phyloP scores from a whole-genome alignment of 2,888 invertebrate species.

The Chirona hameri region DNA sequence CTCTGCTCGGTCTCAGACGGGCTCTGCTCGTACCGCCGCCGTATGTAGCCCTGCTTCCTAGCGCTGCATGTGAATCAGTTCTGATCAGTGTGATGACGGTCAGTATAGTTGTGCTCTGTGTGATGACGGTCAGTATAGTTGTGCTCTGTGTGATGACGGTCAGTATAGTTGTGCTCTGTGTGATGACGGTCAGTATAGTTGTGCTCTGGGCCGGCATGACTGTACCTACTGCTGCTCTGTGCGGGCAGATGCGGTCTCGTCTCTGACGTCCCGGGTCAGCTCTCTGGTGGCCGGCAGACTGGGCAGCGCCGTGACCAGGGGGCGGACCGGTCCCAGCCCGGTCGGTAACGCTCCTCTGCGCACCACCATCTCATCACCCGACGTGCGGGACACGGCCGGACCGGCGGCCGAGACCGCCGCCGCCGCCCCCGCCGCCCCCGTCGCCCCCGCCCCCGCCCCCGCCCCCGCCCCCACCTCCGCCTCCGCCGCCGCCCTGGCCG shows the following conservation, averaged over 20 bases:
- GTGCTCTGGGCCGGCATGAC: too few relatives aligned
- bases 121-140: too few relatives aligned
- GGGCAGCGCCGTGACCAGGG: background rate
- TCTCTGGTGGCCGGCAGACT: background rate
- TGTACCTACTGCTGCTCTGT: too few relatives aligned
- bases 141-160: too few relatives aligned
- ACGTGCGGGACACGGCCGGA: background rate
- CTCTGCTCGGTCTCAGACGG: too few relatives aligned
- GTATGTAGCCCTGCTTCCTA: too few relatives aligned
- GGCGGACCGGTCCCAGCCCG: background rate
- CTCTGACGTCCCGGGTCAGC: background rate
- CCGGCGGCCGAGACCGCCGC: background rate
- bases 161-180: too few relatives aligned
- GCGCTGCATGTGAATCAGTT: too few relatives aligned
- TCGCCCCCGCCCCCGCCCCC: background rate
- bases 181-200: too few relatives aligned
- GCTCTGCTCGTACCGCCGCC: too few relatives aligned
- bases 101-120: too few relatives aligned
- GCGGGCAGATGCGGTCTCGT: background rate
- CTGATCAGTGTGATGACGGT: too few relatives aligned
- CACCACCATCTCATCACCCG: background rate
- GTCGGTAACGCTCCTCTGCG: background rate
- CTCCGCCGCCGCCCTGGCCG: background rate
- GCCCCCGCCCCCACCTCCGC: background rate
- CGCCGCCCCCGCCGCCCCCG: background rate